Percentiles rank a stretch among this genome's conserved stretches.
Conservation (phyloP, 1,140 invertebrate genomes). For the Paralvinella palmiformis region DNA sequence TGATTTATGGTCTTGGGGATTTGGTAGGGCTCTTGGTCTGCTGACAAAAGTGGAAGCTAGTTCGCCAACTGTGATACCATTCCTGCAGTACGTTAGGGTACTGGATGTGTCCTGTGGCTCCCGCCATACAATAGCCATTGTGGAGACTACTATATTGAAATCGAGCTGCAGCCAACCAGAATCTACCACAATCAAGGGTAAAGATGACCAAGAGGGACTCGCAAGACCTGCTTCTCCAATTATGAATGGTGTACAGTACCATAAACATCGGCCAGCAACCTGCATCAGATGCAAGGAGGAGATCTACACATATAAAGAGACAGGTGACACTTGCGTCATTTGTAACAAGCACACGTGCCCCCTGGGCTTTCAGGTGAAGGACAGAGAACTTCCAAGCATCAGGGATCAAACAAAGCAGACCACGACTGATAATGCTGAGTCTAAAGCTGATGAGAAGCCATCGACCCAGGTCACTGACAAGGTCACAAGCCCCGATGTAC, state of each 20-base stretch:
- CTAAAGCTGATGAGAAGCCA: too few species aligned
- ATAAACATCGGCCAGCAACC: constrained; percentile 13
- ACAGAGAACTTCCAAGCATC: background rate
- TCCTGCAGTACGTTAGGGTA: constrained; percentile 62
- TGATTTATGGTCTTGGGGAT: constrained; percentile 68
- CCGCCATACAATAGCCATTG: constrained; percentile 63
- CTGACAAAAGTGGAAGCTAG: constrained; percentile 35
- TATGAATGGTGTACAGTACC: constrained; percentile 37
- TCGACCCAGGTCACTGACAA: too few species aligned
- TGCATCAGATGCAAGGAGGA: constrained; percentile 38
- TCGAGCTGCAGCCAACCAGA: too few species aligned
- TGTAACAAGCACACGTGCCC: constrained; percentile 51
- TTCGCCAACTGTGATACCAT: constrained; percentile 60
- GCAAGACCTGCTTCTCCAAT: constrained; percentile 59
- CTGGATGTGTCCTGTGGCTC: constrained; percentile 59
- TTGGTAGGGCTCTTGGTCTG: constrained; percentile 64
- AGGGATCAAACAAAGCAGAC: too few species aligned
- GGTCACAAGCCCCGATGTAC: too few species aligned
- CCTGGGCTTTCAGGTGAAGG: background rate
- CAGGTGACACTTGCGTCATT: constrained; percentile 65
- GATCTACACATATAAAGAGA: constrained; percentile 59
- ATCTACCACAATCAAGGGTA: too few species aligned
- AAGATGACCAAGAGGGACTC: too few species aligned
- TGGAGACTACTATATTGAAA: too few species aligned
- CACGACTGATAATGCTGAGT: too few species aligned